Percentiles rank a stretch among this genome's conserved stretches.
Evolutionary conservation across 2,113 vertebrate genomes (phyloP).

Genomic region (Scopus umbretta): DNA sequence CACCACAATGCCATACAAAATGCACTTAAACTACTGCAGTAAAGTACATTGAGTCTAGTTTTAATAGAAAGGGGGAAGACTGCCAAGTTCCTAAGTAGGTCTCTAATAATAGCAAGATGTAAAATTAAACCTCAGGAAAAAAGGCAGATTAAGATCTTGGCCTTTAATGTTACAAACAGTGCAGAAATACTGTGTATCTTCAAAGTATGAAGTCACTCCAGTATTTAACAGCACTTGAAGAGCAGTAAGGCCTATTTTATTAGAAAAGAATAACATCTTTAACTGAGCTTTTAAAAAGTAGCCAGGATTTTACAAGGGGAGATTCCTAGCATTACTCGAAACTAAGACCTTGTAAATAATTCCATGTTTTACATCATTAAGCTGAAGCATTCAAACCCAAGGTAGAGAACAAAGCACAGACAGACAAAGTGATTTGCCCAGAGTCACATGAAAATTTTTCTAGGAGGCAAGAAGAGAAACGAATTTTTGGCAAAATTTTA

Average conservation of each 20-base stretch:
- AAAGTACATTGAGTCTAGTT: not conserved
- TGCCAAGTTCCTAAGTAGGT: not conserved
- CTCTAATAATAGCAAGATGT: not conserved
- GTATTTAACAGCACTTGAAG: not conserved
- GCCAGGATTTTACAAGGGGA: not conserved
- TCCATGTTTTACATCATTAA: not conserved
- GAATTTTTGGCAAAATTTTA: not conserved
- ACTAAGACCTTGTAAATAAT: not conserved
- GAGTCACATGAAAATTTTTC: not conserved
- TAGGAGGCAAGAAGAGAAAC: not conserved
- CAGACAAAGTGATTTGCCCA: not conserved
- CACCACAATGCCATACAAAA: not conserved
- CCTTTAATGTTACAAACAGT: not conserved
- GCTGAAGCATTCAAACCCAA: not conserved
- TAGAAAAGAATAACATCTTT: not conserved
- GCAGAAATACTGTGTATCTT: not conserved
- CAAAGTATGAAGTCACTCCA: not conserved
- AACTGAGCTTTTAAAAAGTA: not conserved
- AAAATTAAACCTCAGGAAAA: constrained; percentile 15
- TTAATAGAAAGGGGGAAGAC: not conserved
- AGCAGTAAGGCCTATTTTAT: not conserved
- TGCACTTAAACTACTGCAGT: not conserved
- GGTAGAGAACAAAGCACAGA: not conserved
- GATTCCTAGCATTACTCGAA: not conserved
- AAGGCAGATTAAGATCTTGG: not conserved